Evolutionary conservation across 2,888 invertebrate genomes (phyloP).

Genomic region (Bedellia somnulentella): DNA sequence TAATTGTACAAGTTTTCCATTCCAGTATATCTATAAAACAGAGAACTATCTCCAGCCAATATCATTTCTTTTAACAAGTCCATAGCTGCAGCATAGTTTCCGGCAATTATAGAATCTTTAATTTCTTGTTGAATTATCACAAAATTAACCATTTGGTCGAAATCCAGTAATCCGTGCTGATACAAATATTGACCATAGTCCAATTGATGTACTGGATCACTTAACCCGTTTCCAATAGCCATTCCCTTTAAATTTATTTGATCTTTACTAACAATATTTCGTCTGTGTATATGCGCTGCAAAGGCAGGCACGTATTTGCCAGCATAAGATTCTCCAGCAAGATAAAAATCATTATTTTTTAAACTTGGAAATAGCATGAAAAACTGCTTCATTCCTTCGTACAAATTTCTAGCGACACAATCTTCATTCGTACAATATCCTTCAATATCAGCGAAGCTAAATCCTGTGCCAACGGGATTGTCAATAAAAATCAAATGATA

Average conservation of each 20-base stretch:
- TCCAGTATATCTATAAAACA: constrained; percentile 70
- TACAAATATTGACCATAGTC: constrained; percentile 52
- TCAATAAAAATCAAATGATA: not conserved
- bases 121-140: constrained; percentile 62
- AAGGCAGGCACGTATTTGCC: constrained; percentile 52
- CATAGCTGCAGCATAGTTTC: no score
- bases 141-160: constrained; percentile 55
- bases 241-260: constrained; percentile 56
- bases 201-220: constrained; percentile 50
- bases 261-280: constrained; percentile 23
- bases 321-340: no score
- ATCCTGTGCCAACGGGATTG: not conserved
- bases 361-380: constrained; percentile 63
- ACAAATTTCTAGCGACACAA: constrained; percentile 58
- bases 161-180: constrained; percentile 56
- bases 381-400: constrained; percentile 56
- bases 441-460: constrained; percentile 44
- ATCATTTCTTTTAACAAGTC: no score
- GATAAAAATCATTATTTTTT: no score
- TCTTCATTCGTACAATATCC: constrained; percentile 59
- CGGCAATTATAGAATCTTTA: no score
- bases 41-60: no score
- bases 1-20: constrained; percentile 76
- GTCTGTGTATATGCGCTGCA: constrained; percentile 50
- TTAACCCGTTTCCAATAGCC: constrained; percentile 53